A percentile compares a stretch with the other conserved stretches of the same genome.
These are phyloP conservation scores for Emydura subglobosa DNA, from an alignment of 2,113 vertebrate species.

Conservation along the genomic window DNA sequence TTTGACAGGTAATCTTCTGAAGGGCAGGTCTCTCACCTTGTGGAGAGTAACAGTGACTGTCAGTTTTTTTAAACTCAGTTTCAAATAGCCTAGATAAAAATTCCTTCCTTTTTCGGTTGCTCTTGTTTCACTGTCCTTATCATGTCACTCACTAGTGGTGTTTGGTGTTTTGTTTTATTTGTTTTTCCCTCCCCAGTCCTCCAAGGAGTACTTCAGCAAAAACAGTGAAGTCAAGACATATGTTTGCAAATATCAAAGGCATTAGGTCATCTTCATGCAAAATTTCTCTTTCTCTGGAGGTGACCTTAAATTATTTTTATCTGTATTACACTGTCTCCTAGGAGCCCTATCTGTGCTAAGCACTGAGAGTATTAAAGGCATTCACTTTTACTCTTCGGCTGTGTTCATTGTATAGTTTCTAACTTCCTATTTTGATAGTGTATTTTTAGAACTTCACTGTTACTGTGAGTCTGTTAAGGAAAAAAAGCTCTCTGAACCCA, in stretches of 20 bases:
- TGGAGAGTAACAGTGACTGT: background rate
- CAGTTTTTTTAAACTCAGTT: background rate
- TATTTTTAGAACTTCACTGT: background rate
- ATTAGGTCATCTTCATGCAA: background rate
- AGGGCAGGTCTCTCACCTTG: background rate
- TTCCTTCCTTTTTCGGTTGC: background rate
- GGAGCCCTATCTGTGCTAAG: background rate
- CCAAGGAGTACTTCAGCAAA: background rate
- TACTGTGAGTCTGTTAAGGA: background rate
- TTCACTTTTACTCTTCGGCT: background rate
- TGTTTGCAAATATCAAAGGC: background rate
- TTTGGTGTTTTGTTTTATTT: background rate
- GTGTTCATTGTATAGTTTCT: background rate
- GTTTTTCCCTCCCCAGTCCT: background rate
- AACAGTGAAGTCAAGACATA: background rate
- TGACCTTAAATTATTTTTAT: background rate
- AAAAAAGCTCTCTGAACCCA: background rate
- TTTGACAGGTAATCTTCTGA: background rate
- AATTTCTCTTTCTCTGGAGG: background rate
- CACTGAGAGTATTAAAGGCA: background rate
- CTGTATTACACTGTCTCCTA: background rate
- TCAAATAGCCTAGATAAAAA: background rate
- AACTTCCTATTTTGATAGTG: background rate
- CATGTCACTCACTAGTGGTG: background rate
- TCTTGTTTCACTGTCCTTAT: background rate